phyloP scores from a whole-genome alignment of 2,797 vertebrate species.

The Somateria mollissima region DNA sequence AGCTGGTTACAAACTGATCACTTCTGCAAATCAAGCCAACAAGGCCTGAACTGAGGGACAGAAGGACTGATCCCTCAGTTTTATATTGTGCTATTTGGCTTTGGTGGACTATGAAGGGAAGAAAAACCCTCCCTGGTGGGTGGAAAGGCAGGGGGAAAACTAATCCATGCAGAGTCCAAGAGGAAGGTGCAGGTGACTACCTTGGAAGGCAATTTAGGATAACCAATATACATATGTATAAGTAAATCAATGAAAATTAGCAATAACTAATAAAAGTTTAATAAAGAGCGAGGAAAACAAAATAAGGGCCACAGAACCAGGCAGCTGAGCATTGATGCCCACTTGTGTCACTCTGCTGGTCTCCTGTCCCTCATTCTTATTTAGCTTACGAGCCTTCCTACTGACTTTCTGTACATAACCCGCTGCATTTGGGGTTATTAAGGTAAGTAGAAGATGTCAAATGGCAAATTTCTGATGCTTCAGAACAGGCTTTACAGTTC shows the following conservation, averaged over 20 bases:
- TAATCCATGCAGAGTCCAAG: neutral
- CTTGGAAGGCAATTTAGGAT: neutral
- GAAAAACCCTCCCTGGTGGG: neutral
- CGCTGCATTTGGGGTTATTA: neutral
- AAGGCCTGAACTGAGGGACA: too few relatives aligned
- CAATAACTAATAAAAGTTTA: neutral
- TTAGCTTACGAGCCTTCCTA: neutral
- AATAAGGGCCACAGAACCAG: neutral
- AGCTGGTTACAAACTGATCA: neutral
- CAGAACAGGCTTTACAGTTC: neutral
- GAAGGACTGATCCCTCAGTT: neutral
- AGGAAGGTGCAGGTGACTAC: neutral
- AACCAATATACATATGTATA: neutral
- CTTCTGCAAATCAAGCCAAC: neutral
- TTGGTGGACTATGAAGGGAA: neutral
- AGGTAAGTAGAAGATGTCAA: neutral
- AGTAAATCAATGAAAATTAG: neutral
- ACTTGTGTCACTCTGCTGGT: neutral
- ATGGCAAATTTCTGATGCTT: neutral
- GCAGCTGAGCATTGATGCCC: neutral
- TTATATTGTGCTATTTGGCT: neutral
- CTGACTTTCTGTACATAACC: neutral
- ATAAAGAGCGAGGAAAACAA: neutral
- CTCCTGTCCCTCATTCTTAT: neutral
- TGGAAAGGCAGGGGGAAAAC: neutral